Evolutionary conservation across 2,797 vertebrate genomes (phyloP), one percentile per base, ranked within the genome.

Genomic region (Sparus aurata): DNA sequence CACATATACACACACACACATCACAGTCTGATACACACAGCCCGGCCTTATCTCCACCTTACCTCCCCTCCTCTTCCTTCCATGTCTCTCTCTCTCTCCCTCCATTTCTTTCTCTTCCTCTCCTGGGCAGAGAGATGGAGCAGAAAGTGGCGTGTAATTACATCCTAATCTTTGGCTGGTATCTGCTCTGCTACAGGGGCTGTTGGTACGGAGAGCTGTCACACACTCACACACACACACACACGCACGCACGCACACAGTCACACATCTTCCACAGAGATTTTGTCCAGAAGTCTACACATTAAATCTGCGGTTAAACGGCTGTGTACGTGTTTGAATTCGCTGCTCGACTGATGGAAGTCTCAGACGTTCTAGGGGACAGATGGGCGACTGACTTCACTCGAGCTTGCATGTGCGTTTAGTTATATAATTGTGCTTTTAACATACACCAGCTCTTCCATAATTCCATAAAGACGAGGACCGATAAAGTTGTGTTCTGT

Each of bases 81-180:
- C 70, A 53, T 66, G 18, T 76, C 65, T 63, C 63, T 69, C n/a
- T n/a, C n/a, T n/a, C 77, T 38, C 62, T 57, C 64, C 30, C 64
- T 73, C 18, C 73, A 54, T 84, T 74, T 86, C 82, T 85, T 84
- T 85, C 78, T 77, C 80, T 80, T 81, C 82, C 82, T 91, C 91
- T 91, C 84, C 82, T 77, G 68, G 88, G 89, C 86, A 87, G 87
- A 92, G 86, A 91, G 91, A 92, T 85, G 92, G 91, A 90, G 90
- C 89, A 91, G 89, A 94, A 94, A 93, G 90, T 92, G 91, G 92
- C 90, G 90, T 94, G 92, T 92, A 94, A 94, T 94, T 93, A 93
- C 91, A 90, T 93, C 89, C 89, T 93, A 93, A 94, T 94, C 93
- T 94, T 87, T 83, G 88, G 88, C 87, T 85, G 89, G 83, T 93